Evolutionary conservation across 2,888 invertebrate species (phyloP), one percentile per base, ranked within the genome.

Genomic region (Selenia dentaria): DNA sequence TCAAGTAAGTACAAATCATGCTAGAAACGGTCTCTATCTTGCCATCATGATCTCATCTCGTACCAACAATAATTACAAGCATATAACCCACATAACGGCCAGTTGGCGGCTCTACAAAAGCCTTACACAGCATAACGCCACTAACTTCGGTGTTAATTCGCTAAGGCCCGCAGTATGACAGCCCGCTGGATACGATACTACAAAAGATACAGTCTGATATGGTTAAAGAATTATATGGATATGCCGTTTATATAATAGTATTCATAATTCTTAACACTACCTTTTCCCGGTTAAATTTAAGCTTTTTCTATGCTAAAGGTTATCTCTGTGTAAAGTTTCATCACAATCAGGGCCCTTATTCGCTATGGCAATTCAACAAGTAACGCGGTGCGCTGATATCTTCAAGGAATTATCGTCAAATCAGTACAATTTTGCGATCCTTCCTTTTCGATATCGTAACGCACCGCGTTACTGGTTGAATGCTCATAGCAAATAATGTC

Each of bases 71-170:
- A 45, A 44, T 44, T 34, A 35, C 39, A 20, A 31, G 18, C 18
- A 26, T 36, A 41, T 25, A 41, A 28, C 33, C 28, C 28, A 44
- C 41, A 47, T 51, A 55, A 51, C 55, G 51, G 54, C 32, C 6
- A 6, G 16, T 26, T 37, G 40, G 72, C 74, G 74, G 75, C 68
- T 67, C 63, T 59, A 74, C 66, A 74, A 75, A 77, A 69, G 68
- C 67, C 64, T 49, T 55, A n/a, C 57, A 60, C 58, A 56, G 62
- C 66, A 70, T 70, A 74, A 73, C 72, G 75, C 75, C 77, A 75
- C 76, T 74, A 76, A 79, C 76, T 74, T 69, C 61, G 68, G 85
- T 83, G 88, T 88, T 88, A 87, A 88, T 89, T 86, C 85, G 84
- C 82, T 70, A 67, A 79, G 78, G 70, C 73, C 67, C 67, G 77